Percentiles rank a stretch among this genome's conserved stretches.
Conservation (phyloP, 2,888 invertebrate species). For the Dioctria rufipes region DNA sequence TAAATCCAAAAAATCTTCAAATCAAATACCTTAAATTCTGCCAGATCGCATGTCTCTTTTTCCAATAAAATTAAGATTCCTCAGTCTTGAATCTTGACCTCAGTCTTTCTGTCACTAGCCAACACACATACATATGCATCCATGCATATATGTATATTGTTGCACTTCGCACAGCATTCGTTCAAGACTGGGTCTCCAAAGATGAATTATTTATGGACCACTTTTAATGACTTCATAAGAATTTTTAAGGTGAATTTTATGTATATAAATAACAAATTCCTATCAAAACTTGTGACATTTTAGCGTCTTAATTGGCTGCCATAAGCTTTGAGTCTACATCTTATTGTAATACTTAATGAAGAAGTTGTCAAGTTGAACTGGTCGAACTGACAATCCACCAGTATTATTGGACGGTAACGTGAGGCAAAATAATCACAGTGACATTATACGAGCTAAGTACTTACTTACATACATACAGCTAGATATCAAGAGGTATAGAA, state of each 20-base stretch:
- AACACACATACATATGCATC: neutral
- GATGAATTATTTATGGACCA: conserved; percentile 56
- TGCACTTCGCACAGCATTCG: neutral
- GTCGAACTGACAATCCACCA: conserved; percentile 10
- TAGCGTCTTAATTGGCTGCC: conserved; percentile 51
- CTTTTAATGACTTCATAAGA: conserved; percentile 56
- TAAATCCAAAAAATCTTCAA: conserved; percentile 15
- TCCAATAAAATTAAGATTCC: conserved; percentile 11
- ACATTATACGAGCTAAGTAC: no score
- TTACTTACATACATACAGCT: no score
- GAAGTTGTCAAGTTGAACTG: conserved; percentile 41
- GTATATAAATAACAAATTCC: conserved; percentile 38
- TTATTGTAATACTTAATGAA: conserved; percentile 27
- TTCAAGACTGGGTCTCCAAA: conserved; percentile 29
- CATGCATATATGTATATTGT: neutral
- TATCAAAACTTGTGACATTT: conserved; percentile 45
- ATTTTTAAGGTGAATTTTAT: conserved; percentile 40
- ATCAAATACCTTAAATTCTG: conserved; percentile 36
- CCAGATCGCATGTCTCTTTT: neutral
- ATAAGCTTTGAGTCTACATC: conserved; percentile 17
- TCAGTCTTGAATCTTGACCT: conserved; percentile 30
- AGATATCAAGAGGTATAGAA: neutral
- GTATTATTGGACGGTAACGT: neutral
- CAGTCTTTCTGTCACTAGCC: neutral
- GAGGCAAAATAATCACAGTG: neutral